A percentile compares a stretch with the other conserved stretches of the same genome.
Conservation (phyloP, 2,888 invertebrate genomes). For the Taenaris catops region DNA sequence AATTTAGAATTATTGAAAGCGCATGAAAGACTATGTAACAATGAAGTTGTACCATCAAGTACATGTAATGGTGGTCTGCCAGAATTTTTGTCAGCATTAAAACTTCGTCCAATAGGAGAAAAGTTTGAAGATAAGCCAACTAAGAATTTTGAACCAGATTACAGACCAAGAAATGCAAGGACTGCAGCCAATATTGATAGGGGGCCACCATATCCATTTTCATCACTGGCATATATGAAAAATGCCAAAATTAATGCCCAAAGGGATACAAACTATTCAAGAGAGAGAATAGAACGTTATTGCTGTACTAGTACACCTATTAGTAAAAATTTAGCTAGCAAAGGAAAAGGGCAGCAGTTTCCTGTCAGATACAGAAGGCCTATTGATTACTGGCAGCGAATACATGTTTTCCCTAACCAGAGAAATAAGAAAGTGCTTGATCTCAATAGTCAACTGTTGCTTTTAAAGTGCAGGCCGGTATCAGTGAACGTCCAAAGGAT, state of each 20-base stretch:
- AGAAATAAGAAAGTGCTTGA: constrained; percentile 62
- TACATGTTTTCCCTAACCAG: constrained; percentile 59
- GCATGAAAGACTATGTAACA: constrained; percentile 71
- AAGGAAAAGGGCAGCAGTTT: constrained; percentile 57
- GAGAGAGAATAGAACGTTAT: constrained; percentile 65
- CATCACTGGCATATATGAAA: constrained; percentile 63
- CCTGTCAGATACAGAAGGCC: constrained; percentile 63
- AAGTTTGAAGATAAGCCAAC: constrained; percentile 25
- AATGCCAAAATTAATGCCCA: constrained; percentile 51
- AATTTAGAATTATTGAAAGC: constrained; percentile 53
- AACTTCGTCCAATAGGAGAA: constrained; percentile 42
- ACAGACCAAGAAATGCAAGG: constrained; percentile 48
- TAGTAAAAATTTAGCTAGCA: constrained; percentile 54
- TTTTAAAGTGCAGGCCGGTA: constrained; percentile 70
- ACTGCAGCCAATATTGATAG: constrained; percentile 53
- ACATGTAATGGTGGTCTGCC: constrained; percentile 45
- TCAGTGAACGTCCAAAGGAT: constrained; percentile 63
- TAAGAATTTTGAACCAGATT: constrained; percentile 31
- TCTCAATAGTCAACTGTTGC: constrained; percentile 66
- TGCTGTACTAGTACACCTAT: constrained; percentile 48
- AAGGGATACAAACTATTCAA: constrained; percentile 49
- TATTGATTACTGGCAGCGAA: constrained; percentile 67
- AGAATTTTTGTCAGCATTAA: constrained; percentile 61
- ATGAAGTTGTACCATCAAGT: constrained; percentile 39
- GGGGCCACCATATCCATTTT: constrained; percentile 69